Base-by-base conservation (phyloP, 2,113 vertebrate species). In the Anarrhichthys ocellatus region DNA sequence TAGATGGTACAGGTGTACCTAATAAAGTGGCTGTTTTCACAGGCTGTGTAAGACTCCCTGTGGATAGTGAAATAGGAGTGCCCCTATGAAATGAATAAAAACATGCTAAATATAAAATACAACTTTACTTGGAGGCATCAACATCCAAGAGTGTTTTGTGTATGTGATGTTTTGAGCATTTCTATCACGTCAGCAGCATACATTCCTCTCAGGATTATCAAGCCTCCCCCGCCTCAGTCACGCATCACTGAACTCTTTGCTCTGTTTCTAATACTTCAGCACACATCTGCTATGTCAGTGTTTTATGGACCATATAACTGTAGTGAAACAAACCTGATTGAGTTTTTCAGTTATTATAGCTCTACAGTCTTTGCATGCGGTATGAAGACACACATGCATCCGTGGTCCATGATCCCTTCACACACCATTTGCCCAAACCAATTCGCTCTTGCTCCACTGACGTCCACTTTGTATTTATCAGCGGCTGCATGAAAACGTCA, bases 191-290 rank as follows among this genome's bases (percentile, higher is more conserved):
- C 38, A 50, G 15, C 46, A 73, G 68, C 58, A 81, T 61, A 81
- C 48, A 38, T 67, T 67, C 76, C 66, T 69, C 15, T 66, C 29
- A 36, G 77, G 61, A 81, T 75, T 71, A 78, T 54, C 32, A 58
- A 59, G 22, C 27, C 3, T 73, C 48, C 22, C 50, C 38, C 42
- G 36, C 38, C 24, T 76, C 29, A 66, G 7, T 61, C 61, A 69
- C 20, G 22, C 76, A 9, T 78, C 68, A 58, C 69, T 66, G 50
- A 17, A 15, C 69, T 27, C 36, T 70, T 44, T 58, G 54, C 34
- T 82, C 4, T 32, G n/a, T 76, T 80, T 76, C 62, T 38, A 40
- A 54, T 7, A 27, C 66, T 56, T 24, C 11, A 64, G n/a, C 71
- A 42, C 8, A 24, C 36, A 61, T 9, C 29, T 54, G 18, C 29